Percentiles rank a stretch among this genome's conserved stretches.
phyloP scores from a whole-genome alignment of 2,113 vertebrate species.

The Furnarius figulus region DNA sequence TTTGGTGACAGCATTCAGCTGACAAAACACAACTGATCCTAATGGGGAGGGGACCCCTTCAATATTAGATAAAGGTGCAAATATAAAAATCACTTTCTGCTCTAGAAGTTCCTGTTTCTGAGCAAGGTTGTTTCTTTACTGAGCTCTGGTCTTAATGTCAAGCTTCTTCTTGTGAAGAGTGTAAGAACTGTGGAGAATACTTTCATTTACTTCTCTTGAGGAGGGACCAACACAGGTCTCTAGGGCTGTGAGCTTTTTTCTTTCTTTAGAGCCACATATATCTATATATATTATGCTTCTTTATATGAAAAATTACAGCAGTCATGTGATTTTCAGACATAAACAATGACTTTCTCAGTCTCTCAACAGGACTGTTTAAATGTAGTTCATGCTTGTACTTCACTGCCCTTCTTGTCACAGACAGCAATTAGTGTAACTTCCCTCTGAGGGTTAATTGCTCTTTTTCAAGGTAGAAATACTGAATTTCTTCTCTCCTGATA shows the following conservation, averaged over 20 bases:
- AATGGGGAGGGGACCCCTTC: neutral
- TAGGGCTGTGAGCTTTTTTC: neutral
- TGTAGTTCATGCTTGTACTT: neutral
- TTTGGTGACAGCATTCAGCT: neutral
- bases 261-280: neutral
- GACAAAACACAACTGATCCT: neutral
- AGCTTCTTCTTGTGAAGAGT: neutral
- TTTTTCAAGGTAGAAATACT: neutral
- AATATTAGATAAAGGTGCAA: neutral
- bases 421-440: neutral
- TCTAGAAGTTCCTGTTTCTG: neutral
- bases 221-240: neutral
- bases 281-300: neutral
- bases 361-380: neutral
- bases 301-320: neutral
- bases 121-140: neutral
- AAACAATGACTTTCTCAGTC: neutral
- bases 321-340: neutral
- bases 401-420: neutral
- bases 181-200: neutral
- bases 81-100: neutral
- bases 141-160: neutral
- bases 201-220: neutral
- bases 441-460: neutral
- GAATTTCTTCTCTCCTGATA: neutral